These are phyloP conservation scores for Vannuccia rotundouncinata DNA, from an alignment of 2,888 invertebrate species.

Conservation along the genomic window DNA sequence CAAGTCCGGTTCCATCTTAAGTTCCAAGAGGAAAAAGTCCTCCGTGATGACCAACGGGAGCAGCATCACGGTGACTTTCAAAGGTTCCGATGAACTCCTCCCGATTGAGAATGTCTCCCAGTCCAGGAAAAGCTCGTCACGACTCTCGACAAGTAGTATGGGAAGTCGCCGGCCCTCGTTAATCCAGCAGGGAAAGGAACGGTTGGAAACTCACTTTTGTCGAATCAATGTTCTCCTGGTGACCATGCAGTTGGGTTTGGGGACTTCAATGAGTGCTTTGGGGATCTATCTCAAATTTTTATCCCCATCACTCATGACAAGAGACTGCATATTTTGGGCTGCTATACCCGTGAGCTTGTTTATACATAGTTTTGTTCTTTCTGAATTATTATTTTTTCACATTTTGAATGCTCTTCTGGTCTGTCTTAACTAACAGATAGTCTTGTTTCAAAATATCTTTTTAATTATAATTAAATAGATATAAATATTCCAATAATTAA, in stretches of 20 bases:
- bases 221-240: slow-evolving; percentile 44
- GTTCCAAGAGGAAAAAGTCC: background rate
- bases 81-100: slow-evolving; percentile 25
- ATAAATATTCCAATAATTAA: too few relatives aligned
- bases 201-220: slow-evolving; percentile 40
- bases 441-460: too few relatives aligned
- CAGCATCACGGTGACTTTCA: slow-evolving; percentile 17
- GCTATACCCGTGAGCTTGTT: slow-evolving; percentile 46
- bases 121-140: background rate
- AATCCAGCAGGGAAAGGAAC: slow-evolving; percentile 28
- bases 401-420: too few relatives aligned
- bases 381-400: too few relatives aligned
- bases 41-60: background rate
- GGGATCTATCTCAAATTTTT: slow-evolving; percentile 44
- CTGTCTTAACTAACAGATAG: too few relatives aligned
- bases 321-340: slow-evolving; percentile 46
- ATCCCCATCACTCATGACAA: slow-evolving; percentile 42
- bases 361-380: slow-evolving; percentile 27
- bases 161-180: background rate
- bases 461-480: too few relatives aligned
- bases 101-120: background rate
- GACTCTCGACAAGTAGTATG: background rate
- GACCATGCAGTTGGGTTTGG: slow-evolving; percentile 44
- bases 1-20: background rate
- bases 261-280: slow-evolving; percentile 43